Evolutionary conservation across 2,888 invertebrate genomes (phyloP).

Genomic region (Argyresthia goedartella): DNA sequence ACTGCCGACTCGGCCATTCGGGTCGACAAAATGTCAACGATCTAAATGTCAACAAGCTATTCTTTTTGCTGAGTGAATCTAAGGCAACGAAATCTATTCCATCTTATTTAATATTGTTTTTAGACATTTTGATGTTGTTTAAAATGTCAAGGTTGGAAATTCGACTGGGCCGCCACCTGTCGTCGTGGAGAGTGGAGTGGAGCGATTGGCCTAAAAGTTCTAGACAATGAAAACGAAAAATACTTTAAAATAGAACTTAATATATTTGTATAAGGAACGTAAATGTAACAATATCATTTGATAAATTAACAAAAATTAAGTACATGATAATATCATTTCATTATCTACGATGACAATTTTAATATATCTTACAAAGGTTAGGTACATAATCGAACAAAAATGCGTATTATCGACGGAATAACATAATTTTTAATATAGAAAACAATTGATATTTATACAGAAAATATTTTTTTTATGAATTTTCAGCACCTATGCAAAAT

Average conservation of each 20-base stretch:
- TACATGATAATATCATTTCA: neutral
- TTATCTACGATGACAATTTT: neutral
- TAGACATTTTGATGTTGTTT: too few relatives aligned
- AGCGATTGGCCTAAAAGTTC: too few relatives aligned
- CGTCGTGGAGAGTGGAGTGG: too few relatives aligned
- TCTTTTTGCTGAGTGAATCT: too few relatives aligned
- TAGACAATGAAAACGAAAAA: neutral
- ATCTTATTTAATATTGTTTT: too few relatives aligned
- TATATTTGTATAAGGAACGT: constrained; percentile 12
- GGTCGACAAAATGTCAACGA: too few relatives aligned
- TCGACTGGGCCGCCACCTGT: too few relatives aligned
- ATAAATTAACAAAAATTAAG: neutral
- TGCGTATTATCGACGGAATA: neutral
- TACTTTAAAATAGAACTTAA: neutral
- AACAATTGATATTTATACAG: neutral
- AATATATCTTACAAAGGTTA: neutral
- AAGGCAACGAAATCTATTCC: too few relatives aligned
- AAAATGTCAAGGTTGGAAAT: too few relatives aligned
- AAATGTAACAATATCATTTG: constrained; percentile 9
- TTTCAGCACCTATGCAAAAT: neutral
- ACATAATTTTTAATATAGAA: too few relatives aligned
- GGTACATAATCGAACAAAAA: neutral
- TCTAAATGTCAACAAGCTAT: too few relatives aligned
- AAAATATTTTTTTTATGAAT: neutral
- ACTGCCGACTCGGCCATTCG: too few relatives aligned